Evolutionary conservation across 2,888 invertebrate species (phyloP), one percentile per base, ranked within the genome.

Genomic region (Plebejus argus): DNA sequence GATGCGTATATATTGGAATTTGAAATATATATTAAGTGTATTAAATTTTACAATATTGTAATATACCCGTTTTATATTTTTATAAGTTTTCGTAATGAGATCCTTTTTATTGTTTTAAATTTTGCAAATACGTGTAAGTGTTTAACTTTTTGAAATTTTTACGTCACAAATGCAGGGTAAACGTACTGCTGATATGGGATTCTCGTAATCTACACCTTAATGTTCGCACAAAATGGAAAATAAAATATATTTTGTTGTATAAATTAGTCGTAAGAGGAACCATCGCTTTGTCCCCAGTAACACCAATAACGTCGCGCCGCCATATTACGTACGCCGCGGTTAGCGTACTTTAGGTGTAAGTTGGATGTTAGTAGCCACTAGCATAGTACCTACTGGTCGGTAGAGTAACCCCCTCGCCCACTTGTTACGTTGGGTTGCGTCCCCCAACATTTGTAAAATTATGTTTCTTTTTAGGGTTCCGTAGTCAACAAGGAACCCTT

Each of bases 301-400:
- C 90, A 91, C 90, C 91, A 91, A 91, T 87, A 86, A 87, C 82
- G 56, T 82, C 84, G 85, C 81, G 83, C 84, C 83, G 81, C 84
- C 86, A 86, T 84, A 83, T 81, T 83, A 83, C 83, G 82, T 82
- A 39, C 7, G 8, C 39, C 39, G 81, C 84, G 82, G 84, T 61
- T 84, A 86, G 77, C 83, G 81, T 88, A 85, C 85, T 82, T 83
- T 89, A 90, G 85, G 78, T 28, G 76, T 91, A 86, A 85, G 84
- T 82, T 82, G 82, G 91, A 86, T 93, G 93, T 93, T 93, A 92
- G 92, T 82, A 61, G 66, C 66, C 66, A 66, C 66, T 66, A 66
- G 82, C 83, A 85, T 92, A 93, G 92, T 85, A 87, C 85, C 88
- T 66, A 28, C 66, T 91, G 93, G 92, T 93, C 92, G 92, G 91